Evolutionary conservation across 2,113 vertebrate genomes (phyloP).

Genomic region (Rattus rattus): DNA sequence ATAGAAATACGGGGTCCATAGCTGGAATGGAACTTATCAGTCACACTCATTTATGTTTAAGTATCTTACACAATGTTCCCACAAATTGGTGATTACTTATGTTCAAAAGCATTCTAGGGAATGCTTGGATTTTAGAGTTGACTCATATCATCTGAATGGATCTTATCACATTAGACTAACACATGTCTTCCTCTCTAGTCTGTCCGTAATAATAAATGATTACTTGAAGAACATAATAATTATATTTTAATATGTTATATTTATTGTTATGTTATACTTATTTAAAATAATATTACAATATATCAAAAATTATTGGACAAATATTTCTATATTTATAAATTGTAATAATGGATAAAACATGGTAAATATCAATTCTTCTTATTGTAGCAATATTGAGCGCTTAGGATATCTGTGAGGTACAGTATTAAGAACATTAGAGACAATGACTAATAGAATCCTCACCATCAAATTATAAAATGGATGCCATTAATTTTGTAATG

Average conservation of each 20-base stretch:
- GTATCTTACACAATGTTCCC: constrained; percentile 28
- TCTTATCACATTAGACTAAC: constrained; percentile 39
- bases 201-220: constrained; percentile 26
- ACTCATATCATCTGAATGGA: constrained; percentile 48
- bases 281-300: constrained; percentile 34
- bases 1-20: constrained; percentile 44
- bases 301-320: constrained; percentile 51
- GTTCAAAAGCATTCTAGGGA: constrained; percentile 68
- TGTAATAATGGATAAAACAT: constrained; percentile 25
- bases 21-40: constrained; percentile 20
- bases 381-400: constrained; percentile 40
- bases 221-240: constrained; percentile 26
- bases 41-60: constrained; percentile 64
- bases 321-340: constrained; percentile 51
- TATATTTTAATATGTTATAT: constrained; percentile 40
- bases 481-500: constrained; percentile 13
- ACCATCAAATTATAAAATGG: constrained; percentile 46
- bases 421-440: constrained; percentile 46
- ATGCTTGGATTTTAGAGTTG: constrained; percentile 59
- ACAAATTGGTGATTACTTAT: constrained; percentile 56
- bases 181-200: constrained; percentile 41
- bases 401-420: constrained; percentile 39
- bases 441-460: constrained; percentile 55
- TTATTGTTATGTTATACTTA: constrained; percentile 47
- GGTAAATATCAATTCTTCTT: constrained; percentile 11